A percentile compares a stretch with the other conserved stretches of the same genome.
Conservation (phyloP, 2,113 vertebrate genomes). For the Calyptommatus sinebrachiatus region DNA sequence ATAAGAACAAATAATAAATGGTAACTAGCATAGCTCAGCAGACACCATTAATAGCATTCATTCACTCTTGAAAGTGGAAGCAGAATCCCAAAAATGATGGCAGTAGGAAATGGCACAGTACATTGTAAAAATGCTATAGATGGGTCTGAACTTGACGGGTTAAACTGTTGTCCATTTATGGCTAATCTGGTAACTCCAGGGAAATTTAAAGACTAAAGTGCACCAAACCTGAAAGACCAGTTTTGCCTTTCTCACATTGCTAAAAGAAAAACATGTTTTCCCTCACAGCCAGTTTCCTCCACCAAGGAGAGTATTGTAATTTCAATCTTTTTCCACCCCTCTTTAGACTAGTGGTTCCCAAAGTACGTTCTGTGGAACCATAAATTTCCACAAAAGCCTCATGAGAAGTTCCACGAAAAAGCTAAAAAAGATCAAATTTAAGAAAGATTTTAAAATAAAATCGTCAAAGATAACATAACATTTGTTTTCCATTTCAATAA, state of each 20-base stretch:
- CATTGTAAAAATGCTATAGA: too few relatives aligned
- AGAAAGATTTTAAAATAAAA: too few relatives aligned
- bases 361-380: too few relatives aligned
- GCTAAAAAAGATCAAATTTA: too few relatives aligned
- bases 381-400: too few relatives aligned
- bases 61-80: accelerated
- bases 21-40: background rate
- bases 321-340: background rate
- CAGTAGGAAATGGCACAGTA: background rate
- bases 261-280: accelerated
- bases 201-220: background rate
- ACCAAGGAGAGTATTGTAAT: background rate
- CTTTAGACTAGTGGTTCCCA: too few relatives aligned
- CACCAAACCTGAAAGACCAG: conserved; percentile 32
- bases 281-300: background rate
- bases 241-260: background rate
- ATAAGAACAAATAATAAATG: background rate
- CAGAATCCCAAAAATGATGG: background rate
- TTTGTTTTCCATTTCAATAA: too few relatives aligned
- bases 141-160: background rate
- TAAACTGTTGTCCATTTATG: background rate
- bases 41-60: accelerated
- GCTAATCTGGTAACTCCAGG: background rate
- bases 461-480: too few relatives aligned
- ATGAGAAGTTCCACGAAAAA: too few relatives aligned